Percentiles rank a stretch among this genome's conserved stretches.
phyloP scores from a whole-genome alignment of 2,888 invertebrate species.

The Bedellia somnulentella region DNA sequence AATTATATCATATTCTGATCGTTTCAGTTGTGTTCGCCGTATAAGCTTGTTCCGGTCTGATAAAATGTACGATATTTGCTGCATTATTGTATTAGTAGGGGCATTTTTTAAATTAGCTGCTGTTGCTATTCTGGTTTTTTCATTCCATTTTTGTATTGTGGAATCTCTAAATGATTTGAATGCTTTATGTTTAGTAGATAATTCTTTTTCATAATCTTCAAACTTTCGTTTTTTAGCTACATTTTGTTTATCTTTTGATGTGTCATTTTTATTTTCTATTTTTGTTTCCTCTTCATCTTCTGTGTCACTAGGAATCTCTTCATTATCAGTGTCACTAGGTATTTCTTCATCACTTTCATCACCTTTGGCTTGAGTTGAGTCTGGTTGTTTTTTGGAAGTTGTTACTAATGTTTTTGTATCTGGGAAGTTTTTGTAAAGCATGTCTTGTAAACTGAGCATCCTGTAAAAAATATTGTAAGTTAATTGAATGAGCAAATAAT shows the following conservation, averaged over 20 bases:
- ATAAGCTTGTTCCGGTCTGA: constrained; percentile 76
- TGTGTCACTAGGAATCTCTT: constrained; percentile 68
- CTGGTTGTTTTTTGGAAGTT: constrained; percentile 9
- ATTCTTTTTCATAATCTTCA: constrained; percentile 58
- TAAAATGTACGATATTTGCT: constrained; percentile 85
- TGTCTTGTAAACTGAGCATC: constrained; percentile 32
- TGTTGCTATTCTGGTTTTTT: constrained; percentile 78
- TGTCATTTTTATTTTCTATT: constrained; percentile 12
- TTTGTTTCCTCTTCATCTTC: constrained; percentile 37
- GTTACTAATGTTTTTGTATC: constrained; percentile 65
- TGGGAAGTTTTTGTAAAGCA: constrained; percentile 64
- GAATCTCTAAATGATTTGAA: constrained; percentile 73
- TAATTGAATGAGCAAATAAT: no score
- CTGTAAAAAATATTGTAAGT: constrained; percentile 26
- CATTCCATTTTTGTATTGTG: constrained; percentile 92
- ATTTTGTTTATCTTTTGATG: constrained; percentile 8
- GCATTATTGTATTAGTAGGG: constrained; percentile 66
- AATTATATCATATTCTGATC: constrained; percentile 71
- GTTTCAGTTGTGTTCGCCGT: constrained; percentile 76
- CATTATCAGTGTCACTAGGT: constrained; percentile 59
- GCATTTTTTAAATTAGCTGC: constrained; percentile 65
- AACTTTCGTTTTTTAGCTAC: constrained; percentile 53
- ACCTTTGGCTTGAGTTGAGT: constrained; percentile 16
- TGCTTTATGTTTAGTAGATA: constrained; percentile 58
- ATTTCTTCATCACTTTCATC: constrained; percentile 40